Base-by-base conservation (phyloP, 2,888 invertebrate genomes). In the Nowickia ferox region DNA sequence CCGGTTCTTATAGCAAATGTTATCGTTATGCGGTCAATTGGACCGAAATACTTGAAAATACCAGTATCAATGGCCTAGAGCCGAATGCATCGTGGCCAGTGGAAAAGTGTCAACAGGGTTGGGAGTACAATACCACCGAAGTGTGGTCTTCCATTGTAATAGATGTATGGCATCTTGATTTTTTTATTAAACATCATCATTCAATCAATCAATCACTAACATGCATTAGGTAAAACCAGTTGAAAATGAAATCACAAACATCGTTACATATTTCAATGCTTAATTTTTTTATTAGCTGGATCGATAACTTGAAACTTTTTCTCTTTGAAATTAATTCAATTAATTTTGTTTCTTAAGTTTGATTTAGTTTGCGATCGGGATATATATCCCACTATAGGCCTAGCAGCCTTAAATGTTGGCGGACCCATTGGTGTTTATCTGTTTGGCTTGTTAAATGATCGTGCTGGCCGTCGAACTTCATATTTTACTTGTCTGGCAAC, bases 351-450 rank as follows among this genome's bases (percentile, higher is more conserved):
- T 15, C 61, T 55, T 94, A 66, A 98, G 98, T 98, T 97, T 93
- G 95, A 97, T 93, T 94, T 98, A 90, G 98, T 98, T 63, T 98
- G 98, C 92, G 96, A 97, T 79, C 95, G 95, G 88, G 96, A 96
- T 87, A 96, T 97, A 88, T 97, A 97, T 93, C 97, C 98, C 4
- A 97, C 97, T 0, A 94, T 98, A 76, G 97, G 97, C 9, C 93
- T 98, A 88, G 97, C 96, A 1, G 96, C 97, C 5, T 94, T 98
- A 76, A 98, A 98, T 91, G 94, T 96, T 48, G 98, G 98, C 65
- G 97, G 97, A 13, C 97, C 98, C 0, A 94, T 98, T 82, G 98
- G 98, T 40, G 98, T 98, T 9, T 97, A 97, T 91, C 93, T 96
- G 11, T 98, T 98, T 92, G 98, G 98, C 1, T 93, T 96, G 85